Base-by-base conservation (phyloP, 2,888 invertebrate species). In the Myopa testacea region DNA sequence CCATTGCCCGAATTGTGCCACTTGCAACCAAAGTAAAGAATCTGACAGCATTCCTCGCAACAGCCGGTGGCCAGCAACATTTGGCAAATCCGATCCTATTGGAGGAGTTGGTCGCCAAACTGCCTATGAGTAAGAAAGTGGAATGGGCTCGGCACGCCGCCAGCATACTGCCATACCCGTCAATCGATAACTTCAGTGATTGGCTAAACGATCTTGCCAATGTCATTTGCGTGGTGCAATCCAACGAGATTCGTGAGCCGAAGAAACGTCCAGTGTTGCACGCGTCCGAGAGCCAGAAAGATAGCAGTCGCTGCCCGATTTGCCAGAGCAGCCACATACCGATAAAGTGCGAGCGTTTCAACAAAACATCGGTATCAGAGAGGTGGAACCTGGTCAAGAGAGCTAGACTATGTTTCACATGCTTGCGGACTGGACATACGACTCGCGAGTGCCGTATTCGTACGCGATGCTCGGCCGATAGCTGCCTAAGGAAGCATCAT, bases 11-110 rank as follows among this genome's bases (percentile, higher is more conserved):
- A 60, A 60, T 60, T 60, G 60, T 26, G 26, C 26, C 26, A 26
- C 26, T 67, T 67, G 40, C 68, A 38, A 68, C 68, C 3, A 68
- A 19, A 3, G 40, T 14, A 19, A 40, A 26, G 1, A 68, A 68
- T 38, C n/a, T 68, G 19, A 45, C 45, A 14, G 68, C 68, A 19
- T 68, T 68, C n/a, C 45, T 68, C n/a, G 45, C 68, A n/a, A 45
- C 68, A 40, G 68, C 68, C 8, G 68, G 68, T 40, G 40, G 68
- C 6, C 68, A 45, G 3, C 68, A 68, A 40, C 68, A 68, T 10
- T 45, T 68, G 45, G 68, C 68, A 14, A 68, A 68, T 40, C 68
- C 68, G 8, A 45, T 26, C 26, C 26, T 26, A 6, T 26, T 68
- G 19, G 68, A 68, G 14, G 45, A 68, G n/a, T 40, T 68, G 45